Conservation (phyloP, 2,113 vertebrate genomes). For the Silurus asotus region DNA sequence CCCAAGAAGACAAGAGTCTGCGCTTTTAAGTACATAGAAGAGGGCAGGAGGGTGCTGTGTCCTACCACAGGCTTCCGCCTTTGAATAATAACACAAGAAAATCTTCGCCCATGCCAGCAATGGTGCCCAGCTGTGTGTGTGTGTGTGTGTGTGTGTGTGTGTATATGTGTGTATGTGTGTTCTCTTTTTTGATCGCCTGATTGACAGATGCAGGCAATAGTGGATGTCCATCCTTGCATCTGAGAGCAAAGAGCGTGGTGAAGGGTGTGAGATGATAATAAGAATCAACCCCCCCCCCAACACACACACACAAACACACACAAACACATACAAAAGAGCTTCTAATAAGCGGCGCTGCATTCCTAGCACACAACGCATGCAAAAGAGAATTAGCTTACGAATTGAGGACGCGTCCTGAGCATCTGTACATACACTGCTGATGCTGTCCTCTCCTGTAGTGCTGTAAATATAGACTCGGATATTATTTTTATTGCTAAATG, state of each 20-base stretch:
- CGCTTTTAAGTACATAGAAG: constrained; percentile 50
- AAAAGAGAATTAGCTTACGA: constrained; percentile 52
- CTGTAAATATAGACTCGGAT: constrained; percentile 40
- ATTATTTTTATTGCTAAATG: constrained; percentile 40
- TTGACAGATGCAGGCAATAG: constrained; percentile 44
- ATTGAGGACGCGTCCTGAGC: constrained; percentile 50
- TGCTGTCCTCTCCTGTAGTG: constrained; percentile 38
- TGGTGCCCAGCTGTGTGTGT: constrained; percentile 25
- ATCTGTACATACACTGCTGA: constrained; percentile 48
- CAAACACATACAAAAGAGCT: constrained; percentile 45
- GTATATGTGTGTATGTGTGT: neutral
- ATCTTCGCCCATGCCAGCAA: constrained; percentile 36
- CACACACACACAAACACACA: constrained; percentile 34
- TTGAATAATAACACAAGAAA: constrained; percentile 50
- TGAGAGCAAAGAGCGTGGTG: constrained; percentile 47
- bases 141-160: constrained; percentile 6
- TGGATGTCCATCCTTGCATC: constrained; percentile 48
- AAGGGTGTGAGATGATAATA: constrained; percentile 53
- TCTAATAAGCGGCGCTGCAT: constrained; percentile 48
- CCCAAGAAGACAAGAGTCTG: constrained; percentile 53
- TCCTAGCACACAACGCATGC: constrained; percentile 52
- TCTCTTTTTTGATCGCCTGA: constrained; percentile 37
- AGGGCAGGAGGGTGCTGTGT: constrained; percentile 61
- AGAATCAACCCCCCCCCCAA: constrained; percentile 45
- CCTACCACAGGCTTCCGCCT: constrained; percentile 56